Percentiles rank a stretch among this genome's conserved stretches.
These are phyloP conservation scores for Drosophila auraria DNA, from an alignment of 1,140 invertebrate genomes.

Conservation along the genomic window DNA sequence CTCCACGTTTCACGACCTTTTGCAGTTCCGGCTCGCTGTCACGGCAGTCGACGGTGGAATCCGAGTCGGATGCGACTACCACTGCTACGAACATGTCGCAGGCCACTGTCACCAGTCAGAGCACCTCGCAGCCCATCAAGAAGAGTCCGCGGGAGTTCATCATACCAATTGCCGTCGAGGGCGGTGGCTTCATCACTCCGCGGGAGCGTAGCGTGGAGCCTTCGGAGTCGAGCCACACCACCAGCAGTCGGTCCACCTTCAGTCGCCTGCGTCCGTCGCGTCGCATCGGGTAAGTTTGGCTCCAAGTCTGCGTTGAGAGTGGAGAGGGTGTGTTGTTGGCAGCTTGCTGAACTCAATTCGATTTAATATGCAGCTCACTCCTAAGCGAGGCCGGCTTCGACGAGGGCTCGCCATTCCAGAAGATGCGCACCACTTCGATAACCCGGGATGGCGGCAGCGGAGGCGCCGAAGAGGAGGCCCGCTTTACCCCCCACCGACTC, in stretches of 20 bases:
- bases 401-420: constrained; percentile 88
- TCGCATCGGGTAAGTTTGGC: constrained; percentile 70
- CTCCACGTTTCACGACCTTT: constrained; percentile 16
- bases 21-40: constrained; percentile 86
- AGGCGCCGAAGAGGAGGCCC: constrained; percentile 85
- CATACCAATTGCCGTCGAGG: constrained; percentile 95
- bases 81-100: constrained; percentile 74
- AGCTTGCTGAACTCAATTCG: constrained; percentile 8
- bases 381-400: constrained; percentile 90
- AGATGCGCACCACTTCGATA: constrained; percentile 86
- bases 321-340: not conserved
- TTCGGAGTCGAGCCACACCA: constrained; percentile 87
- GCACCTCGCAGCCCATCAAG: constrained; percentile 90
- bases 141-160: constrained; percentile 96
- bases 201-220: constrained; percentile 91
- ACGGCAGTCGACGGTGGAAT: constrained; percentile 89
- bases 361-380: constrained; percentile 86
- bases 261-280: constrained; percentile 73
- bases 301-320: not conserved
- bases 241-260: constrained; percentile 83
- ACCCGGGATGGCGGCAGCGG: constrained; percentile 85
- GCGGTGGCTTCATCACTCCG: constrained; percentile 93
- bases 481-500: constrained; percentile 90
- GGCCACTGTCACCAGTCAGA: constrained; percentile 63
- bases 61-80: constrained; percentile 88